These are phyloP conservation scores for Dryococelus australis DNA, from an alignment of 2,888 invertebrate species.

Conservation along the genomic window DNA sequence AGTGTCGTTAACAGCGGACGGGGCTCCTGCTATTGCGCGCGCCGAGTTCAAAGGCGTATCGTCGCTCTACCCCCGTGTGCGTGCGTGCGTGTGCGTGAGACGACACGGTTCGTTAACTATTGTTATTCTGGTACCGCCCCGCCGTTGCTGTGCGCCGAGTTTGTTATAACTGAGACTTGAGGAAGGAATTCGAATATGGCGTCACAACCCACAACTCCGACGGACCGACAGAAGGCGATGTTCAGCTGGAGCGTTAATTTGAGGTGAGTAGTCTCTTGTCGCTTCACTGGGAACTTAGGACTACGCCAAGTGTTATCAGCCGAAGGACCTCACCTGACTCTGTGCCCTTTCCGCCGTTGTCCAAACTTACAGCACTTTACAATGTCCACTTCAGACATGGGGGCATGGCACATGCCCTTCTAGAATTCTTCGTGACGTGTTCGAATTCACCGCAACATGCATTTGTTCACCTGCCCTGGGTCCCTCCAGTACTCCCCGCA, in stretches of 20 bases:
- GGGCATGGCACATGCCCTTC: too few relatives aligned
- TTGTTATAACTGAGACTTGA: not conserved
- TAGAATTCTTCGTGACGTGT: too few relatives aligned
- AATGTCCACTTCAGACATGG: too few relatives aligned
- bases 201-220: not conserved
- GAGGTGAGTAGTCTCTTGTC: not conserved
- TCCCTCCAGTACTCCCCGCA: too few relatives aligned
- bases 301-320: too few relatives aligned
- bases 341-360: too few relatives aligned
- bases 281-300: too few relatives aligned
- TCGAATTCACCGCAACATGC: too few relatives aligned
- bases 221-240: constrained; percentile 31
- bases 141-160: not conserved
- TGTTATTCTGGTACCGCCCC: not conserved
- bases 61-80: not conserved
- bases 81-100: too few relatives aligned
- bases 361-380: too few relatives aligned
- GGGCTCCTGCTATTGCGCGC: not conserved
- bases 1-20: not conserved
- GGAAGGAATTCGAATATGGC: not conserved
- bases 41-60: not conserved
- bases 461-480: too few relatives aligned
- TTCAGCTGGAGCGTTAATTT: constrained; percentile 31
- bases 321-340: too few relatives aligned
- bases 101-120: not conserved